Conservation (phyloP, 2,113 vertebrate genomes). For the Oophaga pumilio region DNA sequence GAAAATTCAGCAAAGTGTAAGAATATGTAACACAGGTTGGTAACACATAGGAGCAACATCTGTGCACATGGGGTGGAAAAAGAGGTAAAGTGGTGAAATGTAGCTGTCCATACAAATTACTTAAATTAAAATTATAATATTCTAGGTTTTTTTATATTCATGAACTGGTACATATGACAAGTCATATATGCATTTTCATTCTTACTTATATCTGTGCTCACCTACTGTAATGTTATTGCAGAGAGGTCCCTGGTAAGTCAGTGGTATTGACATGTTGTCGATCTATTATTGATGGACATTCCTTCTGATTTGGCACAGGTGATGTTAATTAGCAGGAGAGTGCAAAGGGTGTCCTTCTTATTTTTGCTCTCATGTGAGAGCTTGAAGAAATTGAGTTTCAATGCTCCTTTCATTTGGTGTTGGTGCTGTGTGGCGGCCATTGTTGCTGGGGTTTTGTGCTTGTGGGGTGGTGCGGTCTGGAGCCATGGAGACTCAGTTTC, state of each 20-base stretch:
- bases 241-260: neutral
- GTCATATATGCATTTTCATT: too few relatives aligned
- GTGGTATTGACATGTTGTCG: neutral
- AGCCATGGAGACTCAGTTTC: too few relatives aligned
- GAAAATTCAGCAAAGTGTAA: constrained; percentile 5
- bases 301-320: too few relatives aligned
- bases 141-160: neutral
- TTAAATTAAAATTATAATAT: neutral
- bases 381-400: too few relatives aligned
- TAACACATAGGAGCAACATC: neutral
- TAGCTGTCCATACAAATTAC: neutral
- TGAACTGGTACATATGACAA: neutral
- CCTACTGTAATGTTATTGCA: neutral
- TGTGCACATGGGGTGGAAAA: neutral
- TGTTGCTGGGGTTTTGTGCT: too few relatives aligned
- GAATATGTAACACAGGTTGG: neutral
- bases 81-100: neutral
- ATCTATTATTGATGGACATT: neutral
- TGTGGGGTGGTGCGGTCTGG: too few relatives aligned
- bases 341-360: too few relatives aligned
- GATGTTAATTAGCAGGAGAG: too few relatives aligned
- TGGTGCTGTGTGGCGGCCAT: too few relatives aligned
- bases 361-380: too few relatives aligned
- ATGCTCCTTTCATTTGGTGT: too few relatives aligned
- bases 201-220: too few relatives aligned